Evolutionary conservation across 1,140 invertebrate species (phyloP), one percentile per base, ranked within the genome.

Genomic region (Trichonephila clavata): DNA sequence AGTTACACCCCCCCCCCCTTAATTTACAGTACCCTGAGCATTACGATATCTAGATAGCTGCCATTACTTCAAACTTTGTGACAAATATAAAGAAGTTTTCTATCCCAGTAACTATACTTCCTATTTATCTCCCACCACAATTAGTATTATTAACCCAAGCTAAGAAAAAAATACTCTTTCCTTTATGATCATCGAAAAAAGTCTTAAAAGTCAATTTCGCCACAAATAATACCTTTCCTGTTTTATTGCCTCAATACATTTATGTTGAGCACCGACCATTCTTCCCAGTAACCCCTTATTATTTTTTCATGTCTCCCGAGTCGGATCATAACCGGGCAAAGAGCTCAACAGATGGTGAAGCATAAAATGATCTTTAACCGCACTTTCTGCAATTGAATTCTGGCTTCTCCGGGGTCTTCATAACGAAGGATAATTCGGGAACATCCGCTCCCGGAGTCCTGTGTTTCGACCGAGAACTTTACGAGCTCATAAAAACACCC

Each of bases 351-450:
- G 71, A 77, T 77, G 71, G 71, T 13, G 16, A 27, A 27, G 71
- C 71, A 77, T 77, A 77, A 77, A 77, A 77, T 32, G 71, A 77
- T 77, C 14, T 77, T 77, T 32, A 77, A 77, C 71, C 71, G 27
- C 71, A 39, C 71, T 77, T 77, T 27, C 71, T 77, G 71, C 71
- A 77, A 77, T 77, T 77, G 71, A 77, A 77, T 77, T 77, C 71
- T 27, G 8, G n/a, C 4, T 10, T 3, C n/a, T 68, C 65, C 71
- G 27, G 71, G 27, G 71, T 18, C 71, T 77, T 77, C 71, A 77
- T 77, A 77, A 77, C 27, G 71, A 27, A 77, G 27, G 27, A 77
- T 77, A 77, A 77, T 77, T 77, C 71, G 71, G 27, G 32, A 77
- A 20, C 71, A 77, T 77, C 27, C 71, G 71, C 32, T 68, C 8